Conservation (phyloP, 2,797 vertebrate species). For the Argyrosomus regius region DNA sequence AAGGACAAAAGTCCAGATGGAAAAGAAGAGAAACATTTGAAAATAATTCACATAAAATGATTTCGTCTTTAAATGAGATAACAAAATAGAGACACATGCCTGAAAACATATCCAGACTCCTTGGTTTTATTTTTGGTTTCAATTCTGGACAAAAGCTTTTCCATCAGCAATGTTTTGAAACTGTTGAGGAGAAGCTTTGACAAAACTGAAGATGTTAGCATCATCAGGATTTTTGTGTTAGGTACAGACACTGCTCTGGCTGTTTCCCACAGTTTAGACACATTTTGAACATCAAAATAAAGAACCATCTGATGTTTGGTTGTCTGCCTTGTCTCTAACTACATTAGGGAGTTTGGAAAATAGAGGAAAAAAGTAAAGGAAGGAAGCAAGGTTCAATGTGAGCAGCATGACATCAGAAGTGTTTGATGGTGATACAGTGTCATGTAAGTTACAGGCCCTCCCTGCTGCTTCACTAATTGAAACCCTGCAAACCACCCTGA, state of each 20-base stretch:
- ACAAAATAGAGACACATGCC: too few species aligned
- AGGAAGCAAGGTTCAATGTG: conserved; percentile 28
- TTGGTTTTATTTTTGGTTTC: not conserved
- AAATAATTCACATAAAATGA: not conserved
- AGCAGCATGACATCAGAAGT: conserved; percentile 29
- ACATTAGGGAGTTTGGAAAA: conserved; percentile 14
- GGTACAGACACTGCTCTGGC: not conserved
- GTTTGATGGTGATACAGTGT: conserved; percentile 56
- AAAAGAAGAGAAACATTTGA: not conserved
- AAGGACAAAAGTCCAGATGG: not conserved
- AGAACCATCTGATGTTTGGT: not conserved
- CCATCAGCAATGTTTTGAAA: not conserved
- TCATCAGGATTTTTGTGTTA: not conserved
- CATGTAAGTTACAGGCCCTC: conserved; percentile 50
- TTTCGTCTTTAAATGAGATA: not conserved
- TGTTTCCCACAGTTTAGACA: not conserved
- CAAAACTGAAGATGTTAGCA: not conserved
- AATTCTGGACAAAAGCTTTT: not conserved
- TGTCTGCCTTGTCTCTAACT: conserved; percentile 16
- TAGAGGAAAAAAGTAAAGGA: conserved; percentile 6
- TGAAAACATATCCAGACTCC: not conserved
- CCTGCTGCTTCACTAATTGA: conserved; percentile 62
- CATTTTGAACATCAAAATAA: not conserved
- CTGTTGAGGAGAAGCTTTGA: not conserved
- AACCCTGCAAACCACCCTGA: conserved; percentile 56